Base-by-base conservation (phyloP, 92 coral and sea anemone genomes). In the Zoanthus sansibaricus region DNA sequence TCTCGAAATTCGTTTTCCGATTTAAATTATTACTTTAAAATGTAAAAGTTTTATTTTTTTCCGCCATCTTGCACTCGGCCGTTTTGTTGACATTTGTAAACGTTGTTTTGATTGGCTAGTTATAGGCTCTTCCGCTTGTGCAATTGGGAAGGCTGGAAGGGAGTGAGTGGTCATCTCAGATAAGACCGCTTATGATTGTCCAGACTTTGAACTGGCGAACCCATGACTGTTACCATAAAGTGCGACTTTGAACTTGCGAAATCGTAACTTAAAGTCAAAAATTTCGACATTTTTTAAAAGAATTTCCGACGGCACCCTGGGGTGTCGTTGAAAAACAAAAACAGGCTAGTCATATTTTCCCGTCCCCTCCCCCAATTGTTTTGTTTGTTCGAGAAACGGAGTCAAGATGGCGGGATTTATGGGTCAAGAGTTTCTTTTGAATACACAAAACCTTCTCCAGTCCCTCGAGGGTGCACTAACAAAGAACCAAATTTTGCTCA, bases 401-500 rank as follows among this genome's bases (percentile, higher is more conserved):
- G 9, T 7, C 31, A 83, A 71, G 79, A 71, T 83, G 77, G 79
- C 69, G 79, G 77, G 79, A 45, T 33, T 71, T 51, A 73, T 51
- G 79, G 87, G 71, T 83, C 78, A 44, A 3, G 79, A 70, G 17
- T 33, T 83, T 83, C 88, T 88, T 30, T 90, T 84, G 58, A 82
- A 77, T 21, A 82, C 69, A 31, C 68, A 86, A 10, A 51, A 59
- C 89, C 94, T 91, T 72, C 89, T 82, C 82, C 74, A 71, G 67
- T 84, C 75, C 56, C 82, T 91, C 14, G 94, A 91, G 67, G 94
- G 78, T 88, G 89, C 88, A 69, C 54, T 91, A 51, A 64, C 84
- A 37, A 76, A 79, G 74, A 83, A 75, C 16, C 72, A 89, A 18
- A 76, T 71, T 12, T 80, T 91, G 16, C 82, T 88, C 71, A 75